Evolutionary conservation across 1,140 invertebrate species (phyloP), one percentile per base, ranked within the genome.

Genomic region (Oscheius sp.): DNA sequence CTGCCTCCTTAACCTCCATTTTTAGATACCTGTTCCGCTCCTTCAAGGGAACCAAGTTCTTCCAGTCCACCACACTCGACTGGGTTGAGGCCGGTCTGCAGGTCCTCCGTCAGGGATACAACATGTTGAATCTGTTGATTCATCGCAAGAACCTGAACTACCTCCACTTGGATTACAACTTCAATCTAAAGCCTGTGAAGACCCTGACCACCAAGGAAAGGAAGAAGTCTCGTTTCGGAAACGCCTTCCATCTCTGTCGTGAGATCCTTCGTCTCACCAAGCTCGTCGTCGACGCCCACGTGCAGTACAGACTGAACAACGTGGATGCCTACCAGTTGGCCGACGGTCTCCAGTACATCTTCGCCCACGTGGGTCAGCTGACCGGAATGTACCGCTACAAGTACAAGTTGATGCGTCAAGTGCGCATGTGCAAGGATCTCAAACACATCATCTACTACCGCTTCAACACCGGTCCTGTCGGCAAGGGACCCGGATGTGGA

Each of bases 341-440:
- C 18, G 97, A 99, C 88, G 97, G 97, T 29, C 85, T 99, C n/a
- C 97, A 99, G 85, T 99, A 99, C 83, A 95, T 98, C 49, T 99
- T 99, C 87, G 94, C 96, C 23, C 97, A 99, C 84, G 96, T 99
- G 31, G 97, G 97, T 10, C 97, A 99, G 86, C 87, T 99, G 18
- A 99, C 97, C 2, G 97, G 97, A 85, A 99, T 99, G 97, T 99
- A 99, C 86, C 88, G 97, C 52, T 99, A 98, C 88, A 99, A 98
- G 83, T 99, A 99, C 87, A 99, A 99, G 85, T 87, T 99, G 18
- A 99, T 99, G 96, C 90, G 94, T 83, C 97, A 99, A 88, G 98
- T 99, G 76, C 87, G 97, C 62, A 99, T 99, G 96, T 99, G 96
- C 88, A 99, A 99, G 86, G 97, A 99, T 87, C 88, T 99, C 75